phyloP scores from a whole-genome alignment of 2,888 invertebrate genomes.

The Acholoe squamosa region DNA sequence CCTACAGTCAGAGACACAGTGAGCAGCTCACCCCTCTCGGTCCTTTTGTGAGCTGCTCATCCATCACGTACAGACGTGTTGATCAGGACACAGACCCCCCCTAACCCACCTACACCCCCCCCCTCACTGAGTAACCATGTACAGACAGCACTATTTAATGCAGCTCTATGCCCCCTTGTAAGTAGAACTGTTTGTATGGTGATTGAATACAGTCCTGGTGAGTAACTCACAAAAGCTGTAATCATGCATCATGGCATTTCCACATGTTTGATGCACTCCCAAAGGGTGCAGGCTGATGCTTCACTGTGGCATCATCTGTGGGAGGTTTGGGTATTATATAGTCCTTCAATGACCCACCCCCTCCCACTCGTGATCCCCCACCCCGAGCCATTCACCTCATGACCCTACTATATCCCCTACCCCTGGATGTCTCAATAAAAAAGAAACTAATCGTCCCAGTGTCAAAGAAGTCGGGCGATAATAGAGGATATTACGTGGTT shows the following conservation, averaged over 20 bases:
- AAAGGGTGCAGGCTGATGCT: too few relatives aligned
- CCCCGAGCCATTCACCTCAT: neutral
- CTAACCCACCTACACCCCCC: neutral
- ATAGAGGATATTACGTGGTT: conserved; percentile 38
- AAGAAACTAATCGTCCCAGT: conserved; percentile 25
- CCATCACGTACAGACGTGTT: neutral
- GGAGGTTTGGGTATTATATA: too few relatives aligned
- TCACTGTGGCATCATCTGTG: too few relatives aligned
- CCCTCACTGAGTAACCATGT: neutral
- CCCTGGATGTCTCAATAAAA: conserved; percentile 57
- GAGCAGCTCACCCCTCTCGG: too few relatives aligned
- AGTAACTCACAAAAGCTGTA: too few relatives aligned
- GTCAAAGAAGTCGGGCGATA: conserved; percentile 46
- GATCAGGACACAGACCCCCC: neutral
- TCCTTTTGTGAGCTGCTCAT: neutral
- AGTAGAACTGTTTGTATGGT: too few relatives aligned
- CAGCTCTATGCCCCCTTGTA: too few relatives aligned
- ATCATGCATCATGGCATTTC: too few relatives aligned
- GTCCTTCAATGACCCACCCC: neutral
- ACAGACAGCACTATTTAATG: too few relatives aligned
- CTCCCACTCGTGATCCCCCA: neutral
- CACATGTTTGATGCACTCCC: too few relatives aligned
- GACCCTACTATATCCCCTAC: neutral
- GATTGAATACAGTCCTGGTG: too few relatives aligned
- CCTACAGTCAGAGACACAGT: too few relatives aligned